Evolutionary conservation across 2,797 vertebrate species (phyloP), one percentile per base, ranked within the genome.

Genomic region (Pelobates cultripes): DNA sequence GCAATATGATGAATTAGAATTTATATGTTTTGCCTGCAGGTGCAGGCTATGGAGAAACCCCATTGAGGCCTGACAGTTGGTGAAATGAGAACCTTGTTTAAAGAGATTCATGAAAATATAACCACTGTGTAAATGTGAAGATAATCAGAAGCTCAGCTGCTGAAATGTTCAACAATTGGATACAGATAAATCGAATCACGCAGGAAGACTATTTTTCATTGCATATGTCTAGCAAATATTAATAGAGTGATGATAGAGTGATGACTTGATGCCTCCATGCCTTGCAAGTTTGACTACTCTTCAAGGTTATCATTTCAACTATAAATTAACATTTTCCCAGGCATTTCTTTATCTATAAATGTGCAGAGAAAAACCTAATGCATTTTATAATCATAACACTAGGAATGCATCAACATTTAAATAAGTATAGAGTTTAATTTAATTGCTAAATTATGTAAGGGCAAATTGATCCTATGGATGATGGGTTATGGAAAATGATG

Each of bases 271-370:
- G 17, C 10, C 71, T 60, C 43, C 41, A 10, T 60, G 61, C 53
- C 13, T 68, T 70, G 28, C 3, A 76, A 42, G 74, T 64, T 14
- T 70, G 60, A 70, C 55, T 53, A 63, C 43, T 15, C 57, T 28
- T 76, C 79, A 81, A 81, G 73, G 73, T 81, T 81, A 76, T 71
- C 55, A 70, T 13, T 10, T 10, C 55, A 64, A 61, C 44, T 68
- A n/a, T 51, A 13, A 70, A 81, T 81, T 76, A 76, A n/a, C 13
- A 81, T 81, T 81, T 73, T 28, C 28, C 28, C 73, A 76, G 68
- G 66, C 71, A 72, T 55, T 76, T 60, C 57, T 47, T 63, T 76
- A 81, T 76, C 73, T 75, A 10, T 12, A 43, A 7, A 8, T 81
- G 44, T 43, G 72, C 5, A 14, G 66, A 81, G 64, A 75, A 61